Evolutionary conservation across 1,140 invertebrate genomes (phyloP), one percentile per base, ranked within the genome.

Genomic region (Drosophila tropicalis): DNA sequence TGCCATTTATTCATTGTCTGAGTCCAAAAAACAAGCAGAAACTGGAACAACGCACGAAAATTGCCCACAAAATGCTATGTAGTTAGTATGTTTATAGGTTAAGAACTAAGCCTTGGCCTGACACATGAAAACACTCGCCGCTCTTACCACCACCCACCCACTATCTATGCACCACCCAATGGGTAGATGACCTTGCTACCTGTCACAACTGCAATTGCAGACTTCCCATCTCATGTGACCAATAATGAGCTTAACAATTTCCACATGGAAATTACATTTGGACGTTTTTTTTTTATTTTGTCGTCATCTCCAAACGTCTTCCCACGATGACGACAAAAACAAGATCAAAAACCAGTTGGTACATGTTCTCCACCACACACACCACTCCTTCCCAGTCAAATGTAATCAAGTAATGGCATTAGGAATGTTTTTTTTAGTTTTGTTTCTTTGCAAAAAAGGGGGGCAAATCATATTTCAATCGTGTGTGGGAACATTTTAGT

Each of bases 21-120:
- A 68, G 67, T 78, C 17, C 40, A 39, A 61, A 62, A 75, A 69
- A 76, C 41, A 47, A 58, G 34, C 56, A 19, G 56, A 29, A 86
- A 86, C 83, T 86, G 84, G 83, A 87, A 79, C 83, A 86, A 86
- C 83, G 83, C 83, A 86, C 83, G 83, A 86, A 89, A 87, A 80
- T 89, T 60, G 73, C 73, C 73, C 58, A 32, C 41, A 25, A 62
- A 62, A 51, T 51, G 44, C 7, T 51, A 51, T 40, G 61, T 62
- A 69, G 39, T 82, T 67, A 79, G 79, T 89, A 87, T 86, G 83
- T 86, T 86, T 86, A 80, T 86, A 87, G 83, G 83, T 86, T 83
- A 86, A 86, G 84, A 86, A 72, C 84, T 86, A 67, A 86, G 83
- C 84, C 83, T 86, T 86, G 83, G 83, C 83, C 83, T 73, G 60